These are phyloP conservation scores for Arbacia lixula DNA, from an alignment of 53 echinoderm and acorn worm species.

Conservation along the genomic window DNA sequence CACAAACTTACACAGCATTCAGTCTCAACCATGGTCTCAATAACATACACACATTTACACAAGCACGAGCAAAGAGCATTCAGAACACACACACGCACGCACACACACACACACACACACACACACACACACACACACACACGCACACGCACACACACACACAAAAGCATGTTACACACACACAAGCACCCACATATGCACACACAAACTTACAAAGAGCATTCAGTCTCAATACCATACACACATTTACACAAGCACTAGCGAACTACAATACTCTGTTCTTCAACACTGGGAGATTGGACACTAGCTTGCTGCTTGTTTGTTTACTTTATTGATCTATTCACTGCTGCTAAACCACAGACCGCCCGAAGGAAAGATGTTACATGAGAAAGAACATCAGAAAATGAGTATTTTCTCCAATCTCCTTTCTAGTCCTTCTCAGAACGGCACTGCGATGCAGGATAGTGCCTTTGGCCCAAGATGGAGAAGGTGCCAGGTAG, in stretches of 20 bases:
- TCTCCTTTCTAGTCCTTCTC: constrained; percentile 8
- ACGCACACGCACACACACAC: too few relatives aligned
- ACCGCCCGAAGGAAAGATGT: constrained; percentile 29
- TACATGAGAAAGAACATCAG: background rate
- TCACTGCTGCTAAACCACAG: background rate
- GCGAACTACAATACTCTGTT: background rate
- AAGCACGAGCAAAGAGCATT: background rate
- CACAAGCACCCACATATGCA: too few relatives aligned
- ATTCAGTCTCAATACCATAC: background rate
- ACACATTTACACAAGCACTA: background rate
- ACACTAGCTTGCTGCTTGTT: background rate
- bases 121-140: too few relatives aligned
- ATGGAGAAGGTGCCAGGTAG: background rate
- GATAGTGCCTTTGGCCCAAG: background rate
- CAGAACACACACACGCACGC: too few relatives aligned
- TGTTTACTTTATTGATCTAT: constrained; percentile 21
- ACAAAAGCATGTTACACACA: too few relatives aligned
- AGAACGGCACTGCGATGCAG: constrained; percentile 10
- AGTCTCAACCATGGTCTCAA: too few relatives aligned
- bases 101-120: too few relatives aligned
- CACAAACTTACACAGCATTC: too few relatives aligned
- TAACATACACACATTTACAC: background rate
- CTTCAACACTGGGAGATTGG: background rate
- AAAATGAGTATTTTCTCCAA: background rate
- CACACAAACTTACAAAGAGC: too few relatives aligned